Evolutionary conservation across 2,113 vertebrate species (phyloP).

Genomic region (Dipodomys ordii): DNA sequence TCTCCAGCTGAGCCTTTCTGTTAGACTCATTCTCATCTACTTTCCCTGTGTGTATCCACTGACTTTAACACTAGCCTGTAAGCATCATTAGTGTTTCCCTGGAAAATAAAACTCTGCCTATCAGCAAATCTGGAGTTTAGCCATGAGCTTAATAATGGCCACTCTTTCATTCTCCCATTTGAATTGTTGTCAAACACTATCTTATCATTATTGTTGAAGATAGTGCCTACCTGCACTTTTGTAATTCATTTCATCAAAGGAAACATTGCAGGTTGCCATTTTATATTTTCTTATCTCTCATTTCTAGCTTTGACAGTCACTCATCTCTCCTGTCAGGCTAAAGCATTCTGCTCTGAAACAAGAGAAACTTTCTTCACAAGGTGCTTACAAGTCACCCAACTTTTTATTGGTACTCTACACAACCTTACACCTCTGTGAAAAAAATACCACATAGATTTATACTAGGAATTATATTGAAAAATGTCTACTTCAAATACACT

Average conservation of each 20-base stretch:
- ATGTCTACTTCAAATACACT: constrained; percentile 42
- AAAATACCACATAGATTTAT: constrained; percentile 66
- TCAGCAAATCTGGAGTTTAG: not conserved
- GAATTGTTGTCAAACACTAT: not conserved
- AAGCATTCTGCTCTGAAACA: not conserved
- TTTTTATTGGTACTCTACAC: constrained; percentile 39
- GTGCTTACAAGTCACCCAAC: constrained; percentile 19
- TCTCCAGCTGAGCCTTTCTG: constrained; percentile 9
- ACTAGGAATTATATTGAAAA: constrained; percentile 59
- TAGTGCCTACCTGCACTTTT: not conserved
- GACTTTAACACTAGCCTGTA: not conserved
- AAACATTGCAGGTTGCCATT: not conserved
- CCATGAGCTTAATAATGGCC: not conserved
- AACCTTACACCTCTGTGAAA: not conserved
- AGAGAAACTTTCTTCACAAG: not conserved
- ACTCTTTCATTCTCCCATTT: not conserved
- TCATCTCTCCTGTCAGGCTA: not conserved
- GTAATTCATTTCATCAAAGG: not conserved
- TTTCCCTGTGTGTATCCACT: not conserved
- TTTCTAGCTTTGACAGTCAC: not conserved
- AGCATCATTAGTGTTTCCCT: not conserved
- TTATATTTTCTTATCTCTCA: constrained; percentile 11
- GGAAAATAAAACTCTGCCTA: not conserved
- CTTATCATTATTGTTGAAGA: constrained; percentile 15
- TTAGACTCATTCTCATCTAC: not conserved